A percentile compares a stretch with the other conserved stretches of the same genome.
phyloP scores from a whole-genome alignment of 2,797 vertebrate genomes.

The Smutsia temminckii region DNA sequence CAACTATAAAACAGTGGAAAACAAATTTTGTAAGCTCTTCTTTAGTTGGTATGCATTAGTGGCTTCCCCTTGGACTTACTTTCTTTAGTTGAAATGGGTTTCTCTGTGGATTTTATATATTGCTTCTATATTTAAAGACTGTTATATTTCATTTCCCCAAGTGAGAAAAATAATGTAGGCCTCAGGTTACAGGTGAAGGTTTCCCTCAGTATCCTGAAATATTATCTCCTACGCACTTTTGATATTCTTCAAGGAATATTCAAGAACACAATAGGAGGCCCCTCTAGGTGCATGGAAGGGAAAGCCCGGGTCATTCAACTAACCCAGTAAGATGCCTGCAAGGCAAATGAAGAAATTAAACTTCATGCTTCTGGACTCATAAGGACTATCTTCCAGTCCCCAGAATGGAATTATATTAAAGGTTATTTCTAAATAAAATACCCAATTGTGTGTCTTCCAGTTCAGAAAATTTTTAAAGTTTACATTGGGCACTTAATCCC shows the following conservation, averaged over 20 bases:
- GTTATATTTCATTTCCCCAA: conserved; percentile 29
- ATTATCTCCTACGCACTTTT: background rate
- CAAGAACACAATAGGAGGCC: background rate
- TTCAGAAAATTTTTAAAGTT: background rate
- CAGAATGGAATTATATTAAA: background rate
- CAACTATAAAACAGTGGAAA: background rate
- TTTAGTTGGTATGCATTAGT: background rate
- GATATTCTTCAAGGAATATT: background rate
- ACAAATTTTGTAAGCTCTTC: background rate
- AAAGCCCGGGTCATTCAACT: background rate
- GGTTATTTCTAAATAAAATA: background rate
- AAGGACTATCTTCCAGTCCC: background rate
- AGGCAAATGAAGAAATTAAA: background rate
- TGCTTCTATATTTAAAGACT: background rate
- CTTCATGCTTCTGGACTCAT: background rate
- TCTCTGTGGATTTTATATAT: background rate
- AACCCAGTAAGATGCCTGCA: background rate
- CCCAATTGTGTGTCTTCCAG: background rate
- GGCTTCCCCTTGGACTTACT: background rate
- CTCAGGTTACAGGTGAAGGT: background rate
- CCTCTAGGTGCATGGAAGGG: background rate
- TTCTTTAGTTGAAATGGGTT: conserved; percentile 33
- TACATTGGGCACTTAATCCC: background rate
- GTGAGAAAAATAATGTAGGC: conserved; percentile 8
- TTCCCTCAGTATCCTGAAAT: background rate